These are phyloP conservation scores for Pitangus sulphuratus DNA, from an alignment of 2,797 vertebrate species.

Conservation along the genomic window DNA sequence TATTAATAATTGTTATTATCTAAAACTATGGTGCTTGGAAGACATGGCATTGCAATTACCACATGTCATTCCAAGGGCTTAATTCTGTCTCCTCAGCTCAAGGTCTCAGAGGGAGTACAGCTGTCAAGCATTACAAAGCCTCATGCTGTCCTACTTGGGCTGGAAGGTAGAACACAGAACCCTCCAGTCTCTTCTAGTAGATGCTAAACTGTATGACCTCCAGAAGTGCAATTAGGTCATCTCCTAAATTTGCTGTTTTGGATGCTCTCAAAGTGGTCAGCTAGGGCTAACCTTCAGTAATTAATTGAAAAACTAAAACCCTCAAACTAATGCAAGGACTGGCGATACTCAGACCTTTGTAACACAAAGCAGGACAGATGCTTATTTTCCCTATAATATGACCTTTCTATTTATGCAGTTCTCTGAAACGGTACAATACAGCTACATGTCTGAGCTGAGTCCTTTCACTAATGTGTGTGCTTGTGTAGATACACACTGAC, in stretches of 20 bases:
- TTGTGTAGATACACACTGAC: background rate
- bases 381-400: background rate
- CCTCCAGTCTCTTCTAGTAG: background rate
- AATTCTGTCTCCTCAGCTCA: background rate
- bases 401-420: background rate
- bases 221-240: background rate
- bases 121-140: background rate
- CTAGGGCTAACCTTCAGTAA: background rate
- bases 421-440: background rate
- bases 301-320: background rate
- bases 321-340: background rate
- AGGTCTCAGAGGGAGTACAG: background rate
- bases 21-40: background rate
- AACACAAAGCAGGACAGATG: background rate
- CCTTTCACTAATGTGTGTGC: background rate
- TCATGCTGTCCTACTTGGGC: background rate
- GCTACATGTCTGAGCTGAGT: background rate
- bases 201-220: background rate
- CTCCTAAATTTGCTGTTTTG: background rate
- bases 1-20: background rate
- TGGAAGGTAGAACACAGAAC: background rate
- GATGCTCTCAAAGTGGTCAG: background rate
- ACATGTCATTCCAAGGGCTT: background rate
- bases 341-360: background rate
- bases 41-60: background rate